A percentile compares a stretch with the other conserved stretches of the same genome.
These are phyloP conservation scores for Ochropleura leucogaster DNA, from an alignment of 2,888 invertebrate genomes.

Conservation along the genomic window DNA sequence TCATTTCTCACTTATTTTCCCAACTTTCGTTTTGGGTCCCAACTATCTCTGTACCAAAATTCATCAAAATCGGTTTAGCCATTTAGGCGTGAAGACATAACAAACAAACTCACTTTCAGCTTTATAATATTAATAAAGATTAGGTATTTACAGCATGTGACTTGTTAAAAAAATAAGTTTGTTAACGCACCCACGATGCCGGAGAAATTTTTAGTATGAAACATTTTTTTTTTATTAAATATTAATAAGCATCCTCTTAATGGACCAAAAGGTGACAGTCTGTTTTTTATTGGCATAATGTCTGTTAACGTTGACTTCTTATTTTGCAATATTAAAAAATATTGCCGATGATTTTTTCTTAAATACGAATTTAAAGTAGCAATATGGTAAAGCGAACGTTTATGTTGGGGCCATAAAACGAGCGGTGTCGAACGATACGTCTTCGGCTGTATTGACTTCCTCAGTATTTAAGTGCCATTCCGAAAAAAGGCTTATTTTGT, in stretches of 20 bases:
- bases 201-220: too few species aligned
- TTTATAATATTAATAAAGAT: too few species aligned
- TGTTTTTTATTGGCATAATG: conserved; percentile 25
- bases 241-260: not conserved
- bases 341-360: conserved; percentile 33
- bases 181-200: too few species aligned
- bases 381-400: conserved; percentile 41
- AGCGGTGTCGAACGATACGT: not conserved
- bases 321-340: conserved; percentile 48
- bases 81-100: too few species aligned
- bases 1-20: too few species aligned
- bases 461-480: not conserved
- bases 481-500: too few species aligned
- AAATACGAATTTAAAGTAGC: conserved; percentile 45
- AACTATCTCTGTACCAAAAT: not conserved
- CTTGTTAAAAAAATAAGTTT: too few species aligned
- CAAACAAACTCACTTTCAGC: too few species aligned
- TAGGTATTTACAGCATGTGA: too few species aligned
- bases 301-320: conserved; percentile 22
- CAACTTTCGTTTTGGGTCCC: too few species aligned
- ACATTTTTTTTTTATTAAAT: too few species aligned
- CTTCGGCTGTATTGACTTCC: not conserved
- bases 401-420: conserved; percentile 36
- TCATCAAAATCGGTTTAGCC: too few species aligned
- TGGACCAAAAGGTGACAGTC: not conserved